Percentiles rank a stretch among this genome's conserved stretches.
phyloP scores from a whole-genome alignment of 2,113 vertebrate genomes.

The Platichthys flesus region DNA sequence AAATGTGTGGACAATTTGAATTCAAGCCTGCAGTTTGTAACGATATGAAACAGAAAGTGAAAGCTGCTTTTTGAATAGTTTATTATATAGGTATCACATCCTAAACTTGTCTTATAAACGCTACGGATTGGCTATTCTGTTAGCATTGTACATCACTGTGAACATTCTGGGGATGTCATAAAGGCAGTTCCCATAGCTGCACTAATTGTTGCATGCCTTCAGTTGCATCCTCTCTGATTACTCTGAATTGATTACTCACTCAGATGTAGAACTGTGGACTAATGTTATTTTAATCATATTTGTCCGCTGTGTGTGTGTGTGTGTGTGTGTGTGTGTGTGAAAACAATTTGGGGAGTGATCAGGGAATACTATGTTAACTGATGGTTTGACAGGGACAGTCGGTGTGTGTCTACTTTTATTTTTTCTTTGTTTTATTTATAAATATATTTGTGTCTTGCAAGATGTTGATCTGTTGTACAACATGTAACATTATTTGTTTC shows the following conservation, averaged over 20 bases:
- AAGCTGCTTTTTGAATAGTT: background rate
- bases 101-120: slow-evolving; percentile 1
- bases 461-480: slow-evolving; percentile 34
- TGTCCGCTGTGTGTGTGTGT: background rate
- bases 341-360: background rate
- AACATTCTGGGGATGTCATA: slow-evolving; percentile 14
- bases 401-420: background rate
- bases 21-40: background rate
- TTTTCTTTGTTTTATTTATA: background rate
- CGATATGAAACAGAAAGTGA: slow-evolving; percentile 2
- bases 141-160: slow-evolving; percentile 47
- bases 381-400: background rate
- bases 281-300: background rate
- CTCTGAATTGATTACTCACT: background rate
- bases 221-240: background rate
- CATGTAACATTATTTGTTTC: slow-evolving; percentile 43
- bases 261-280: background rate
- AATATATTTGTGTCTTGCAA: slow-evolving; percentile 29
- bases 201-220: slow-evolving; percentile 50
- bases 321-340: background rate
- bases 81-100: background rate
- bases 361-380: background rate
- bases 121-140: background rate
- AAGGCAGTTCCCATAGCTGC: slow-evolving; percentile 23
- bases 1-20: background rate